Conservation (phyloP, 37 sponge, comb jelly and placozoan genomes). For the Diacarnus erythraeanus region DNA sequence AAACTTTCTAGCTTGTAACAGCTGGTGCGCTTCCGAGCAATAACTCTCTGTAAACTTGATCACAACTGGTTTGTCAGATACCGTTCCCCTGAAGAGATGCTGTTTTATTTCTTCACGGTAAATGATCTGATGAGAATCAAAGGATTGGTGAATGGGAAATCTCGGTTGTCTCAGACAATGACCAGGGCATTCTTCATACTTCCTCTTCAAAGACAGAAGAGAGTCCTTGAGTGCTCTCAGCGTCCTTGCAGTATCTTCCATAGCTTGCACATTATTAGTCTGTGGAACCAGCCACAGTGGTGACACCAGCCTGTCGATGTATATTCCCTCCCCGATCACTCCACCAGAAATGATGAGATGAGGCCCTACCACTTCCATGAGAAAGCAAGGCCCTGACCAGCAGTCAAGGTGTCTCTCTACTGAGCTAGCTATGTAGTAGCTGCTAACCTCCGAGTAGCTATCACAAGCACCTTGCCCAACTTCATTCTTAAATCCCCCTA, state of each 20-base stretch:
- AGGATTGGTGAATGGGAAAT: background rate
- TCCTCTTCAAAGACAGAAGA: background rate
- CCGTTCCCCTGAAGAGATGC: background rate
- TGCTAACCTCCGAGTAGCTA: background rate
- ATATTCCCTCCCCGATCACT: background rate
- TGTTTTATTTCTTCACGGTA: background rate
- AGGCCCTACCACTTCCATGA: background rate
- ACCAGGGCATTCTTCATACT: background rate
- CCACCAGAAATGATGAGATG: background rate
- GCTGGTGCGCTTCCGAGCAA: background rate
- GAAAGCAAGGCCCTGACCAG: background rate
- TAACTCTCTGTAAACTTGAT: background rate
- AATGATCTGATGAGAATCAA: background rate
- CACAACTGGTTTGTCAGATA: background rate
- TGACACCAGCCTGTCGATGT: background rate
- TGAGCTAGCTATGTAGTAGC: background rate
- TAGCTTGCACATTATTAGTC: background rate
- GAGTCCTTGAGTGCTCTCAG: background rate
- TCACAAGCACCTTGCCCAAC: background rate
- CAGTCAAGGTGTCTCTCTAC: too few relatives aligned
- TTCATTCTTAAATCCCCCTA: background rate
- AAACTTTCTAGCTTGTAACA: background rate
- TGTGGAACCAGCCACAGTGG: background rate
- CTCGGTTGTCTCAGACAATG: background rate
- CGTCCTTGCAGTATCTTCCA: background rate